phyloP scores from a whole-genome alignment of 2,113 vertebrate genomes.

The Malaclemys terrapin region DNA sequence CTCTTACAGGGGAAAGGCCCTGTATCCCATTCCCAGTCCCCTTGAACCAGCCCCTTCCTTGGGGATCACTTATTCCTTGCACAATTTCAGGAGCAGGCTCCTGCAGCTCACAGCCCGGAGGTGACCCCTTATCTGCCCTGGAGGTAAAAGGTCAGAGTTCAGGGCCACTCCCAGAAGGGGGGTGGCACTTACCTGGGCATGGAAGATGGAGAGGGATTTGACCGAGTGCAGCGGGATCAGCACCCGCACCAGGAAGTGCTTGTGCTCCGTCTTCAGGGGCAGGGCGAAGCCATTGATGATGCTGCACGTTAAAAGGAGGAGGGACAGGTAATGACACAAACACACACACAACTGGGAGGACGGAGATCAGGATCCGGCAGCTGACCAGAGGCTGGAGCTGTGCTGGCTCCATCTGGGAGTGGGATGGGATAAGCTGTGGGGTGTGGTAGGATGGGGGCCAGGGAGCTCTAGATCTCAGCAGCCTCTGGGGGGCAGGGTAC shows the following conservation, averaged over 20 bases:
- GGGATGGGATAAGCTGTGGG: not conserved
- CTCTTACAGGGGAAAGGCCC: not conserved
- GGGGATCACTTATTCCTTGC: not conserved
- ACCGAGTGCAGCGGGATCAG: conserved; percentile 93
- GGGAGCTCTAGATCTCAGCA: not conserved
- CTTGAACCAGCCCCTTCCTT: not conserved
- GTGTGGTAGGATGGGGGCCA: not conserved
- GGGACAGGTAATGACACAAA: not conserved
- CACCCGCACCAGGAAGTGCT: conserved; percentile 93
- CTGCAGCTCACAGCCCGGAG: not conserved
- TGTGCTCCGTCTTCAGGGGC: conserved; percentile 94
- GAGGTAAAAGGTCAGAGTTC: not conserved
- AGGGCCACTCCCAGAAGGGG: not conserved
- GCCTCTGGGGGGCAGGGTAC: not conserved
- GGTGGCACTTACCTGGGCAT: conserved; percentile 87
- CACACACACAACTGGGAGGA: too few relatives aligned
- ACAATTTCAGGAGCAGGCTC: not conserved
- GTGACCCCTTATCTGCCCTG: not conserved
- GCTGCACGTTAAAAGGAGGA: conserved; percentile 67
- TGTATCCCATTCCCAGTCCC: not conserved
- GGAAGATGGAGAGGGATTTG: conserved; percentile 93
- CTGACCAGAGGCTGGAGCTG: not conserved
- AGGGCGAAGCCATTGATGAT: conserved; percentile 95
- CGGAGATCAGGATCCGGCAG: too few relatives aligned
- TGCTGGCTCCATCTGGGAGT: not conserved